Evolutionary conservation across 2,113 vertebrate genomes (phyloP).

Genomic region (Forbesichthys agassizii): DNA sequence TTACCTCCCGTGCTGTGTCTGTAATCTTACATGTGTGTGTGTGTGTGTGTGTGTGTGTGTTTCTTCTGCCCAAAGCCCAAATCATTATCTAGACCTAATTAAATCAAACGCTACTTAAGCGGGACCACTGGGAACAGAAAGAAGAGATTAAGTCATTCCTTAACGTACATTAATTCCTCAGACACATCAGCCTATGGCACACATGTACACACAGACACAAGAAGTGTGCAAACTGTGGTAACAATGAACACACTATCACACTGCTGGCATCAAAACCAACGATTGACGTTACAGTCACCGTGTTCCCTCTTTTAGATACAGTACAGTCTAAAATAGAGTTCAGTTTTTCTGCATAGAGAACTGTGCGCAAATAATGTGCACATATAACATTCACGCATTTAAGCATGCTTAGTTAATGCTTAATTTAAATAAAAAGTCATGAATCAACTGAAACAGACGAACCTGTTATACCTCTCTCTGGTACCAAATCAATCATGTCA

Average conservation of each 20-base stretch:
- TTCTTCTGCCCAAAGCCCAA: conserved; percentile 16
- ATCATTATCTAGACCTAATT: conserved; percentile 45
- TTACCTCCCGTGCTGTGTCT: too few relatives aligned
- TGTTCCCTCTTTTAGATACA: not conserved
- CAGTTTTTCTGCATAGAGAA: too few relatives aligned
- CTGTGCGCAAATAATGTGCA: too few relatives aligned
- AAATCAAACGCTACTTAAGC: conserved; percentile 42
- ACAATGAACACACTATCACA: not conserved
- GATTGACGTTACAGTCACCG: not conserved
- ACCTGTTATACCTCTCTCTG: not conserved
- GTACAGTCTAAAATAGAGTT: too few relatives aligned
- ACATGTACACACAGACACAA: conserved; percentile 1
- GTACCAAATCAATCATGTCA: conserved; percentile 15
- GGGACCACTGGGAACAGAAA: conserved; percentile 9
- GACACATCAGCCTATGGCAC: conserved; percentile 47
- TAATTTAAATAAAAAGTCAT: conserved; percentile 11
- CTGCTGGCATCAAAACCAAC: not conserved
- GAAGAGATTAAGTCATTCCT: conserved; percentile 25
- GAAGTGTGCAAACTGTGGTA: not conserved
- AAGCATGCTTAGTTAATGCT: not conserved
- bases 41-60: conserved; percentile 5
- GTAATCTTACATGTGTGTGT: not conserved
- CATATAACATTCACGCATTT: too few relatives aligned
- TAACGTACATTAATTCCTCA: conserved; percentile 29
- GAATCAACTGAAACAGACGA: conserved; percentile 10